These are phyloP conservation scores for Eremobia ochroleuca DNA, from an alignment of 2,888 invertebrate species.

Conservation along the genomic window DNA sequence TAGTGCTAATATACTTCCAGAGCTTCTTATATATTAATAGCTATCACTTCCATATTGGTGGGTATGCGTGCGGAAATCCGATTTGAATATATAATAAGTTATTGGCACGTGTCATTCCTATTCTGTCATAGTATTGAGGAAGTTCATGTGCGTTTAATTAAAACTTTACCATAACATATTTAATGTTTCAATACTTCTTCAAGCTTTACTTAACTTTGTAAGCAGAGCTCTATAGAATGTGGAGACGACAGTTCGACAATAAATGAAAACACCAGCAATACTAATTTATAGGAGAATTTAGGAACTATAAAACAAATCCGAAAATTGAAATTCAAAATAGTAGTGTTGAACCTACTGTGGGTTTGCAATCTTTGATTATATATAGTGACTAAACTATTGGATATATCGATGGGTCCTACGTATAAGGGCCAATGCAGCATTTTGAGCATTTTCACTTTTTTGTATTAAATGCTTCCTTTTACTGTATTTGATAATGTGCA, in stretches of 20 bases:
- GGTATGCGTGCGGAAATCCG: not conserved
- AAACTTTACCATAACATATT: not conserved
- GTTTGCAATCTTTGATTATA: not conserved
- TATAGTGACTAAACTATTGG: too few species aligned
- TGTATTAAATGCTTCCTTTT: too few species aligned
- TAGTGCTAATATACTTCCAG: not conserved
- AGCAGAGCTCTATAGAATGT: not conserved
- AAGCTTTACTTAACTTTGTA: not conserved
- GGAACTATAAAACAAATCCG: not conserved
- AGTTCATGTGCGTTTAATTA: not conserved
- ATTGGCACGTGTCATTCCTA: not conserved
- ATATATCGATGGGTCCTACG: too few species aligned
- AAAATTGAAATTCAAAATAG: not conserved
- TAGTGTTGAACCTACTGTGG: not conserved
- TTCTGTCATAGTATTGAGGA: not conserved
- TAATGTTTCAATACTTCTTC: not conserved
- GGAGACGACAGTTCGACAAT: not conserved
- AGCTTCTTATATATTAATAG: conserved; percentile 9
- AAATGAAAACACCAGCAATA: not conserved
- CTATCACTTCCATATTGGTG: not conserved
- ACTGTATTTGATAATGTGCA: too few species aligned
- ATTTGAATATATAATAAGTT: conserved; percentile 16
- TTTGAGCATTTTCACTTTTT: too few species aligned
- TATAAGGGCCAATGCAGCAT: too few species aligned
- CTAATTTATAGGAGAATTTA: not conserved